Evolutionary conservation across 2,113 vertebrate genomes (phyloP).

Genomic region (Macaca nemestrina): DNA sequence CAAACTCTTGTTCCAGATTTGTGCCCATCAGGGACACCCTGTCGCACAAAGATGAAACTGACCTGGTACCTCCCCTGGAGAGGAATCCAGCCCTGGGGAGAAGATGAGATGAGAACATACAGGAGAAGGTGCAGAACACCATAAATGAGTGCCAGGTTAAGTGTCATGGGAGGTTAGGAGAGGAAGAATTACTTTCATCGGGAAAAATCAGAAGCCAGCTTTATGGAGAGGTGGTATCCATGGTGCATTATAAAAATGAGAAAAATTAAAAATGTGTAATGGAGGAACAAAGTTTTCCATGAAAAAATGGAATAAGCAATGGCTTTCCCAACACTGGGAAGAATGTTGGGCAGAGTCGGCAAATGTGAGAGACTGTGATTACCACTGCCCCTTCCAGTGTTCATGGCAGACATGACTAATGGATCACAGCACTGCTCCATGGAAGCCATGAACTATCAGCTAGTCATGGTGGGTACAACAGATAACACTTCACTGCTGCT

Average conservation of each 20-base stretch:
- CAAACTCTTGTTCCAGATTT: not conserved
- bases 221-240: not conserved
- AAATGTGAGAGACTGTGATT: rapidly evolving
- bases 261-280: not conserved
- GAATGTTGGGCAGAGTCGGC: not conserved
- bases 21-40: not conserved
- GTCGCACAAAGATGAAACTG: not conserved
- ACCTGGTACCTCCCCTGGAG: not conserved
- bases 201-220: not conserved
- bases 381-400: not conserved
- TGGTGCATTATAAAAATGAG: not conserved
- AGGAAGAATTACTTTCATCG: not conserved
- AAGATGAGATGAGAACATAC: too few relatives aligned
- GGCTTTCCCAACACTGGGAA: not conserved
- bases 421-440: not conserved
- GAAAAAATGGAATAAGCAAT: not conserved
- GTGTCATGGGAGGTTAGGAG: not conserved
- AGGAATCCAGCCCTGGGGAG: not conserved
- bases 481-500: not conserved
- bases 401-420: not conserved
- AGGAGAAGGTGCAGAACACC: not conserved
- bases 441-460: not conserved
- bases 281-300: not conserved
- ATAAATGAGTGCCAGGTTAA: not conserved
- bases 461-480: not conserved